phyloP scores from a whole-genome alignment of 37 sponge, comb jelly and placozoan genomes.

The Spongia lamella region DNA sequence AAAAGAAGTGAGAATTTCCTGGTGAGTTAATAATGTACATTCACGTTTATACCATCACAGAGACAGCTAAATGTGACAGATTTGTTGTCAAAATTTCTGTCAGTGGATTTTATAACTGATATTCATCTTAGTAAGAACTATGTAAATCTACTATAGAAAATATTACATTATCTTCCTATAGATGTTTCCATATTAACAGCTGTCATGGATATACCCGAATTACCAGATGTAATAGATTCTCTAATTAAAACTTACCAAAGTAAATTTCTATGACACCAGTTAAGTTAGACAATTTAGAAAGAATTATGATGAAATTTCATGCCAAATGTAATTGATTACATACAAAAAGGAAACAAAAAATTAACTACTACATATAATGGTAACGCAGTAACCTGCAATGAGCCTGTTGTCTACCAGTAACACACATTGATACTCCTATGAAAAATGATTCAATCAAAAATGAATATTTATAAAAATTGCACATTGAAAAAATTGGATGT shows the following conservation, averaged over 20 bases:
- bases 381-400: no score
- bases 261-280: conserved; percentile 27
- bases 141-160: no score
- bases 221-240: conserved; percentile 67
- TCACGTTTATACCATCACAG: background rate
- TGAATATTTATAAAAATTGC: no score
- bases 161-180: no score
- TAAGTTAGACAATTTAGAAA: background rate
- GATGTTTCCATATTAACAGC: conserved; percentile 16
- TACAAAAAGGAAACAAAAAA: no score
- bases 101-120: background rate
- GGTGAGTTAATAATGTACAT: background rate
- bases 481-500: no score
- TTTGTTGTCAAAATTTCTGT: background rate
- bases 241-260: conserved; percentile 61
- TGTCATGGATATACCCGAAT: conserved; percentile 39
- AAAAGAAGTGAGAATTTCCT: conserved; percentile 10
- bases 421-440: no score
- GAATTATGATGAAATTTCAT: no score
- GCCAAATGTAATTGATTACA: no score
- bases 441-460: no score
- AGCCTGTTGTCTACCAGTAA: no score
- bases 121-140: background rate
- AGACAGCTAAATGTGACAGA: background rate
- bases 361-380: no score